These are phyloP conservation scores for Pao palembangensis DNA, from an alignment of 2,113 vertebrate genomes.

Conservation along the genomic window DNA sequence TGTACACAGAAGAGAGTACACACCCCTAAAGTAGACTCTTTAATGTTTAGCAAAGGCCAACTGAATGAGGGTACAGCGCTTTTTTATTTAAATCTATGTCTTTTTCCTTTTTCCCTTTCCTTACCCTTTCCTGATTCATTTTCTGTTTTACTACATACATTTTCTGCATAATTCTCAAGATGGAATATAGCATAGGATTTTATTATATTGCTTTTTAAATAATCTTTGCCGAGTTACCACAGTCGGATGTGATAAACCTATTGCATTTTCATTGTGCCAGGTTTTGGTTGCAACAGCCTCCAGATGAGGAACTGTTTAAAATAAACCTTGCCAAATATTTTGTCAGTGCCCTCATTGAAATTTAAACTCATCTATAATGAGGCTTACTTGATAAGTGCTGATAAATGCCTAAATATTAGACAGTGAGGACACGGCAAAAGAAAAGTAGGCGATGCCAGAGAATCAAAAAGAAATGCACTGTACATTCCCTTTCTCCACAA, in stretches of 20 bases:
- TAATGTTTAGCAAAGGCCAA: conserved; percentile 53
- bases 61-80: conserved; percentile 36
- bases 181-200: too few relatives aligned
- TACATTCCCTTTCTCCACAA: conserved; percentile 40
- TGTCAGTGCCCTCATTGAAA: too few relatives aligned
- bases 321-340: too few relatives aligned
- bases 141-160: too few relatives aligned
- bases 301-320: too few relatives aligned
- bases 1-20: conserved; percentile 56
- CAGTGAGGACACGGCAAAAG: conserved; percentile 5
- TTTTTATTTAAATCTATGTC: not conserved
- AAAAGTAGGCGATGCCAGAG: conserved; percentile 31
- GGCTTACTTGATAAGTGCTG: conserved; percentile 11
- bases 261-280: too few relatives aligned
- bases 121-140: too few relatives aligned
- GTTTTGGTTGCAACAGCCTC: too few relatives aligned
- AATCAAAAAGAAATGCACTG: conserved; percentile 49
- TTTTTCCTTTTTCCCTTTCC: not conserved
- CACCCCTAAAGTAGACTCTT: conserved; percentile 55
- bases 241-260: too few relatives aligned
- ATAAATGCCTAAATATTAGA: conserved; percentile 22
- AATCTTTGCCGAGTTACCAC: too few relatives aligned
- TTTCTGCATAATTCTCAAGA: too few relatives aligned
- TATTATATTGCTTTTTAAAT: too few relatives aligned
- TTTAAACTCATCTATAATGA: not conserved